Percentiles rank a stretch among this genome's conserved stretches.
phyloP scores from a whole-genome alignment of 1,140 invertebrate genomes.

The Palaemon carinicauda region DNA sequence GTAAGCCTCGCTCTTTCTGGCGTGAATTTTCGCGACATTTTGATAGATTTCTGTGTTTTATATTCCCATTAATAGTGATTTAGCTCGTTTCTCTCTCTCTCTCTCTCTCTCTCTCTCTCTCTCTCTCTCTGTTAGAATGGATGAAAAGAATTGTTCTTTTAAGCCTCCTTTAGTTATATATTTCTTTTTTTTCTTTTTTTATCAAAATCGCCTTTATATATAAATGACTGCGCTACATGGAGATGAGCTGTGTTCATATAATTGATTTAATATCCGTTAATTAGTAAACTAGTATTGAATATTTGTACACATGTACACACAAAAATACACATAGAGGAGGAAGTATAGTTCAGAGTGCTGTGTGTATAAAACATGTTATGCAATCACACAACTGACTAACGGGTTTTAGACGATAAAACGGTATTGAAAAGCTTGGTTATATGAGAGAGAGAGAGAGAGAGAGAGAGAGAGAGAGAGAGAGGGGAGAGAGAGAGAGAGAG shows the following conservation, averaged over 20 bases:
- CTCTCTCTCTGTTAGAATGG: background rate
- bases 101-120: conserved; percentile 10
- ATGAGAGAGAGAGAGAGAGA: background rate
- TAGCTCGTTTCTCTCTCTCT: background rate
- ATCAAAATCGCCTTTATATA: too few species aligned
- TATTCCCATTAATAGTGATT: background rate
- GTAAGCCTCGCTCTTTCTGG: conserved; percentile 21
- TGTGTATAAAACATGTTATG: too few species aligned
- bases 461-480: background rate
- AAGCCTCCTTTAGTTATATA: background rate
- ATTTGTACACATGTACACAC: background rate
- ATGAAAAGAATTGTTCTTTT: background rate
- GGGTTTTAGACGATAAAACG: too few species aligned
- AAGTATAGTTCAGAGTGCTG: too few species aligned
- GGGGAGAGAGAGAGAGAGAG: background rate
- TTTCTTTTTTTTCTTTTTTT: background rate
- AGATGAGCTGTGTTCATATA: too few species aligned
- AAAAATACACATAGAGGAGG: too few species aligned
- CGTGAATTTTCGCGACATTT: background rate
- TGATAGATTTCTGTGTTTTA: conserved; percentile 7
- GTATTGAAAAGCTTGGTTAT: too few species aligned
- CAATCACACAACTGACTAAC: background rate
- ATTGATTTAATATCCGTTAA: too few species aligned
- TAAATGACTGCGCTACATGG: too few species aligned
- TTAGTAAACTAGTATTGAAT: too few species aligned